Percentiles rank a stretch among this genome's conserved stretches.
Conservation (phyloP, 1,140 invertebrate genomes). For the Periplaneta americana region DNA sequence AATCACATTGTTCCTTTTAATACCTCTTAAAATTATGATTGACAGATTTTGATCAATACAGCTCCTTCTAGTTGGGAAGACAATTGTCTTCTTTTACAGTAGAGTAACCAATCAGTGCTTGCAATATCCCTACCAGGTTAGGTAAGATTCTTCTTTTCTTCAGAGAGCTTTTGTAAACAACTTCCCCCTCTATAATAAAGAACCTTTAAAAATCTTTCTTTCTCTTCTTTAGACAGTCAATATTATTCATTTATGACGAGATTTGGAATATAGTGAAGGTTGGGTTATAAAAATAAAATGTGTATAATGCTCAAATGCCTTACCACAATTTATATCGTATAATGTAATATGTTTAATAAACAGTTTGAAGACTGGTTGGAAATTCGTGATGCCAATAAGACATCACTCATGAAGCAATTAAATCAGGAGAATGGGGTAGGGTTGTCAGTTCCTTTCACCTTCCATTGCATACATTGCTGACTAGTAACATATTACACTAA, state of each 20-base stretch:
- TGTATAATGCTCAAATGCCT: background rate
- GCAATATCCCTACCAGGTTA: background rate
- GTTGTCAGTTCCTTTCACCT: too few relatives aligned
- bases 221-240: background rate
- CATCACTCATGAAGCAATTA: too few relatives aligned
- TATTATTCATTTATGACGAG: background rate
- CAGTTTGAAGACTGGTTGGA: too few relatives aligned
- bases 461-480: too few relatives aligned
- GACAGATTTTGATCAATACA: background rate
- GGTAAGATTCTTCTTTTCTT: background rate
- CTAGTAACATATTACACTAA: too few relatives aligned
- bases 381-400: too few relatives aligned
- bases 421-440: too few relatives aligned
- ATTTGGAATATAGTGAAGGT: background rate
- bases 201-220: background rate
- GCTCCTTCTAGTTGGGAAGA: background rate
- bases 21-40: slow-evolving; percentile 3
- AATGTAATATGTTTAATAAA: too few relatives aligned
- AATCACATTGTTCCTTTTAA: background rate
- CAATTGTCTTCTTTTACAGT: background rate
- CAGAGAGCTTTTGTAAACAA: background rate
- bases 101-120: background rate
- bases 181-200: background rate
- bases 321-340: too few relatives aligned
- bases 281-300: too few relatives aligned